Conservation (phyloP, 2,888 invertebrate species). For the Halictus ligatus region DNA sequence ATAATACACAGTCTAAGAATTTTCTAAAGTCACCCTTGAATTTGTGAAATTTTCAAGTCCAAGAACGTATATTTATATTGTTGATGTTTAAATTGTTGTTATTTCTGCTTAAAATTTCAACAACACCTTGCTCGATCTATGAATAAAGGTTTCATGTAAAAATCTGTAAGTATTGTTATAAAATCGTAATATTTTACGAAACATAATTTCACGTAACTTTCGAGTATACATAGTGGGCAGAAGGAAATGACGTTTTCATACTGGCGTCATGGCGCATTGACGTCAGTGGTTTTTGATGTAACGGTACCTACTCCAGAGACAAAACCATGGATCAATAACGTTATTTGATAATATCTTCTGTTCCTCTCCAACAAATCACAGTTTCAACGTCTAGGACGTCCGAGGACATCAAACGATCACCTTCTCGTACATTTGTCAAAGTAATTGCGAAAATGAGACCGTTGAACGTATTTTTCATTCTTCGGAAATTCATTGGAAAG, state of each 20-base stretch:
- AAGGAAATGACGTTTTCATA: neutral
- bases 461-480: neutral
- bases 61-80: too few relatives aligned
- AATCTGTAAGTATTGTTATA: neutral
- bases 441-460: neutral
- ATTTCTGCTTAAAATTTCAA: too few relatives aligned
- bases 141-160: too few relatives aligned
- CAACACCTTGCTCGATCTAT: too few relatives aligned
- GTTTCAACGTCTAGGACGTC: neutral
- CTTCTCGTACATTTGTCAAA: neutral
- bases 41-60: too few relatives aligned
- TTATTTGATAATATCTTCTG: neutral
- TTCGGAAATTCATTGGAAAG: neutral
- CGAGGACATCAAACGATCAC: neutral
- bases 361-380: neutral
- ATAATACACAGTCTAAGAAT: too few relatives aligned
- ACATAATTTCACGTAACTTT: neutral
- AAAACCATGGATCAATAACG: neutral
- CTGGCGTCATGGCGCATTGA: neutral
- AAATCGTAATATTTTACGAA: neutral
- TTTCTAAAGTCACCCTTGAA: too few relatives aligned
- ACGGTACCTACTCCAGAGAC: neutral
- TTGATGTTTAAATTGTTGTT: too few relatives aligned
- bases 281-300: neutral
- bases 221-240: neutral